Evolutionary conservation across 2,888 invertebrate genomes (phyloP), one percentile per base, ranked within the genome.

Genomic region (Pristionchus maxplancki): DNA sequence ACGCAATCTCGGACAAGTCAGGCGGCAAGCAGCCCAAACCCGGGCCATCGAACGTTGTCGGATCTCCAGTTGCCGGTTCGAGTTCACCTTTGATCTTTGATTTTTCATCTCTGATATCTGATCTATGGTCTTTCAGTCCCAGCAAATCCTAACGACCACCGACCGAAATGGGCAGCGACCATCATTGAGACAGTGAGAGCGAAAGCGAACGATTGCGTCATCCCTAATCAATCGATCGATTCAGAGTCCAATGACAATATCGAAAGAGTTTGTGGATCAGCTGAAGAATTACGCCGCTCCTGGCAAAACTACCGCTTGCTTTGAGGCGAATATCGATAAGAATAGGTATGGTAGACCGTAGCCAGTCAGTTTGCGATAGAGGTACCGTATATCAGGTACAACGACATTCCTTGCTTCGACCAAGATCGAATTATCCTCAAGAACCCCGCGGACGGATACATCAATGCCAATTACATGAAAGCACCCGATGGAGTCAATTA

Each of bases 381-480:
- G 50, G 15, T 53, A 53, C 28, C 53, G 34, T 50, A 81, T n/a
- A 9, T 20, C 31, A 85, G 85, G 64, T 85, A 85, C 64, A n/a
- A 37, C 28, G 85, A 85, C 64, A 64, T 85, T 40, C 85, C 62
- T 0, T 85, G 85, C 44, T 85, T 20, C 48, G 85, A 85, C 24
- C 40, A 85, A 24, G 48, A 40, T 64, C 85, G 85, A 15, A 20
- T 85, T 6, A 28, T 64, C 1, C 64, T 85, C 40, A 40, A 85
- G 62, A 24, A 24, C 17, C 40, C n/a, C 11, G 13, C 31, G 34
- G 92, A 92, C n/a, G n/a, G n/a, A 24, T 92, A 92, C 83, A 92
- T 92, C 74, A 91, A 92, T 78, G 92, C 91, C 64, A 92, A 91
- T 84, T 90, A 90, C 82, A 89, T 92, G 28, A 89, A 88, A 62